A percentile compares a stretch with the other conserved stretches of the same genome.
Conservation (phyloP, 37 sponge, comb jelly and placozoan genomes). For the Halisarca cf. caerulea region DNA sequence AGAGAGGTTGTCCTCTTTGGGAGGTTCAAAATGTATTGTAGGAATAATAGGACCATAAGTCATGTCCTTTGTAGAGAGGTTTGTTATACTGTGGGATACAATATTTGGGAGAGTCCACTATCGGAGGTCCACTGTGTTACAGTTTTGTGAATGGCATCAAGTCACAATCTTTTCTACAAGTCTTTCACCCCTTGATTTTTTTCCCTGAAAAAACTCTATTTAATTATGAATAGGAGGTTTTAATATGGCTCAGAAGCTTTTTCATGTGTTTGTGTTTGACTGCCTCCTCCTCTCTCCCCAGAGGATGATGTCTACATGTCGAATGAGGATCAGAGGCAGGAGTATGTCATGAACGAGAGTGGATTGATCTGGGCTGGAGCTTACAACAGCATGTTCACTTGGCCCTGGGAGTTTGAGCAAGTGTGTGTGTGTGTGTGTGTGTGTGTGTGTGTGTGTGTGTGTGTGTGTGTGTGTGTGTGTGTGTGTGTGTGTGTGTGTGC, state of each 20-base stretch:
- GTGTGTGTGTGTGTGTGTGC: slow-evolving; percentile 2
- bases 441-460: slow-evolving; percentile 17
- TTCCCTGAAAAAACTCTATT: no score
- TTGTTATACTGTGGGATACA: no score
- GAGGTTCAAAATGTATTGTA: no score
- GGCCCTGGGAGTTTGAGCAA: slow-evolving; percentile 69
- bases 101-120: no score
- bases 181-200: no score
- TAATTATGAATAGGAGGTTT: no score
- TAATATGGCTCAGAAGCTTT: no score
- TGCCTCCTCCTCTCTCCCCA: background rate
- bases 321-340: slow-evolving; percentile 45
- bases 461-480: slow-evolving; percentile 21
- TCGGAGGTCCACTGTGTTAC: no score
- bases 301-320: slow-evolving; percentile 67
- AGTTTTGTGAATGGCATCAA: background rate
- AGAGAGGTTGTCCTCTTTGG: no score
- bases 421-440: slow-evolving; percentile 17
- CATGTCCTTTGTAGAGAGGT: no score
- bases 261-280: no score
- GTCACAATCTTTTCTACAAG: background rate
- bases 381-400: slow-evolving; percentile 48
- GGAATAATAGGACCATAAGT: no score
- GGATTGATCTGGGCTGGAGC: slow-evolving; percentile 78
- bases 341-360: slow-evolving; percentile 73